A percentile compares a stretch with the other conserved stretches of the same genome.
Evolutionary conservation across 2,888 invertebrate genomes (phyloP).

Genomic region (Lepidochrysops patricia): DNA sequence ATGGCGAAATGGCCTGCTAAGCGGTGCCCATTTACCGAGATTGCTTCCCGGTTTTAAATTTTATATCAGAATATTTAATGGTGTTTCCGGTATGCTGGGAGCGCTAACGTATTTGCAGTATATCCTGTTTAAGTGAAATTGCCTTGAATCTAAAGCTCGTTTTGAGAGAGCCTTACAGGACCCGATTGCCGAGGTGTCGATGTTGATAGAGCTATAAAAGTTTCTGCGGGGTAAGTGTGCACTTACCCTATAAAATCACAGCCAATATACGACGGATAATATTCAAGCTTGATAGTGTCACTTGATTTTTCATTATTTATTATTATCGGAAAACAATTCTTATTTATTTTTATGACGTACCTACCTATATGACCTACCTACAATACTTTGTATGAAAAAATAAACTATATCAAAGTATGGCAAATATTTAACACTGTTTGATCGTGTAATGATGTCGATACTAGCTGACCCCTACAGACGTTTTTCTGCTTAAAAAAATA

Average conservation of each 20-base stretch:
- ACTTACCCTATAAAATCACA: neutral
- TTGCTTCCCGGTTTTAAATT: constrained; percentile 57
- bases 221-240: neutral
- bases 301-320: too few species aligned
- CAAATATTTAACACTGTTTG: too few species aligned
- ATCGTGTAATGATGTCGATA: too few species aligned
- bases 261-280: too few species aligned
- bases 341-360: too few species aligned
- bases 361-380: too few species aligned
- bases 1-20: constrained; percentile 67
- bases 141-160: constrained; percentile 14
- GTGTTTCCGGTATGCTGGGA: constrained; percentile 24
- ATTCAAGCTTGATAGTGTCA: too few species aligned
- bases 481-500: too few species aligned
- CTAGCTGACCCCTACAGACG: too few species aligned
- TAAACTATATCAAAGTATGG: too few species aligned
- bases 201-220: constrained; percentile 4
- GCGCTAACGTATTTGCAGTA: constrained; percentile 18
- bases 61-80: constrained; percentile 40
- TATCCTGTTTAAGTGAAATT: constrained; percentile 16
- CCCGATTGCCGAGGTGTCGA: constrained; percentile 7
- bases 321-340: too few species aligned
- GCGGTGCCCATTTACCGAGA: constrained; percentile 59
- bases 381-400: too few species aligned
- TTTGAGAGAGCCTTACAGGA: constrained; percentile 13